Percentiles rank a stretch among this genome's conserved stretches.
Conservation (phyloP, 2,888 invertebrate genomes). For the Anarsia innoxiella region DNA sequence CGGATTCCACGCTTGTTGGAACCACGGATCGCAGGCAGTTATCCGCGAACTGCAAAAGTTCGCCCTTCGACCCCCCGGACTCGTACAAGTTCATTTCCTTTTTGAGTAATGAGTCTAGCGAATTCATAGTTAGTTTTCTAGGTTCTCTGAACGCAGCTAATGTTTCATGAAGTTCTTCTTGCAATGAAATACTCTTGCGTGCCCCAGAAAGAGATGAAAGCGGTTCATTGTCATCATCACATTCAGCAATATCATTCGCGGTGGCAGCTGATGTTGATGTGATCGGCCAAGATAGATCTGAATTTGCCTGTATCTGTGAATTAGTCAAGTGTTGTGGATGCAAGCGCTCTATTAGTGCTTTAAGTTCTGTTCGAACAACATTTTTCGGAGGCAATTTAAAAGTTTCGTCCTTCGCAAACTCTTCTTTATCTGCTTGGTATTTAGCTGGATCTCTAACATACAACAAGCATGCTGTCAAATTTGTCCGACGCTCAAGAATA, state of each 20-base stretch:
- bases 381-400: constrained; percentile 10
- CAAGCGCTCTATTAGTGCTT: constrained; percentile 14
- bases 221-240: not conserved
- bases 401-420: constrained; percentile 15
- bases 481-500: constrained; percentile 16
- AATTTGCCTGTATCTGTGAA: constrained; percentile 7
- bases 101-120: not conserved
- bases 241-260: not conserved
- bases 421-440: constrained; percentile 14
- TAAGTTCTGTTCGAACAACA: constrained; percentile 12
- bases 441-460: constrained; percentile 12
- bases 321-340: constrained; percentile 8
- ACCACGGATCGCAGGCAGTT: constrained; percentile 4
- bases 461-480: constrained; percentile 15
- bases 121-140: not conserved
- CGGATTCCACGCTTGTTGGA: constrained; percentile 2
- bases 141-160: not conserved
- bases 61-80: not conserved
- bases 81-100: not conserved
- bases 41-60: constrained; percentile 1
- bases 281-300: not conserved
- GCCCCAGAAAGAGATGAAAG: not conserved
- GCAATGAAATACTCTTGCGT: not conserved
- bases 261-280: not conserved
- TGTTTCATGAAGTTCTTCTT: not conserved